Evolutionary conservation across 2,113 vertebrate genomes (phyloP), one percentile per base, ranked within the genome.

Genomic region (Stigmatopora nigra): DNA sequence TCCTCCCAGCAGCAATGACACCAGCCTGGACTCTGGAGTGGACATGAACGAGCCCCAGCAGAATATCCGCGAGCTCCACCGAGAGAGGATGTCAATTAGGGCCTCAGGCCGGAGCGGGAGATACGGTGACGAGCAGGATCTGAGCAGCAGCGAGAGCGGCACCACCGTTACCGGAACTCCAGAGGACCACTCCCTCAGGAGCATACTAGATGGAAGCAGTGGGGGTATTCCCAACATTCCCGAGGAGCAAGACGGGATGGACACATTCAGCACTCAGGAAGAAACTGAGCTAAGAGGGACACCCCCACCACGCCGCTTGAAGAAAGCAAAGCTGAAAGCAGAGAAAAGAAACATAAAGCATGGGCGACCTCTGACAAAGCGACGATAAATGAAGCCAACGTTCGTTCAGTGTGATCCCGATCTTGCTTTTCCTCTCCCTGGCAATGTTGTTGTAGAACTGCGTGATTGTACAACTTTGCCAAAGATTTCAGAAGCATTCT

Each of bases 1-100:
- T 62, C 92, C 93, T 1, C 83, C 91, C 0, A 94, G 95, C 87
- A 97, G 95, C 77, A 96, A 98, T 0, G 96, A 97, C 78, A 94
- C 94, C 15, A 98, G 96, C 77, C 88, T 98, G 69, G 96, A 98
- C 83, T 98, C 96, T 0, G 96, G 96, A 0, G 95, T 98, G 71
- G 96, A 98, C 80, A 96, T 98, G 95, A 97, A 95, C 14, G 96
- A 98, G 83, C 94, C 90, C 20, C 93, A 91, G 68, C 91, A 89
- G 2, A 87, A 78, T 53, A 80, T 83, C 53, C 80, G 92, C 0
- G 94, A 93, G 78, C 78, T 89, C 0, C 93, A 95, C 76, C 90
- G 93, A 10, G 93, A 94, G 74, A 89, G 93, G 70, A 94, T 91
- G 0, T 93, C 92, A 8, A 78, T 92, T 49, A 90, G 93, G 86